Evolutionary conservation across 2,888 invertebrate genomes (phyloP), one percentile per base, ranked within the genome.

Genomic region (Eudemis profundana): DNA sequence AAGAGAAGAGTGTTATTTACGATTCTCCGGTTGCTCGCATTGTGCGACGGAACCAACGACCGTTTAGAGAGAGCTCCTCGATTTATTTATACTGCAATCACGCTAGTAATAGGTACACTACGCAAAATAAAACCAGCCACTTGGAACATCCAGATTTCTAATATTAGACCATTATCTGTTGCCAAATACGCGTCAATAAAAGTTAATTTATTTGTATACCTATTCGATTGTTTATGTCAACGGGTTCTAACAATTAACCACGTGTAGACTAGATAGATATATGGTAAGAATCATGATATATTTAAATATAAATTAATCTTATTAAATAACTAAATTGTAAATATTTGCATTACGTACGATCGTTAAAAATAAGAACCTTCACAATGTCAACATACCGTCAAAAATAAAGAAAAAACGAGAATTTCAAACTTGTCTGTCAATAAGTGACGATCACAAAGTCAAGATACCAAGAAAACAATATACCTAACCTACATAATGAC

Each of bases 101-200:
- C 74, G 69, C 70, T 69, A 73, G 69, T 77, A 74, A 79, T 78
- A 75, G 78, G 72, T 71, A 70, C 77, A 73, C 72, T 74, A 78
- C 74, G 78, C 78, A 81, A 78, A 82, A 78, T 76, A 75, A 71
- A 79, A 72, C 72, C 70, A 75, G 70, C 47, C 71, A 72, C 74
- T 74, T 68, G 71, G 46, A 72, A 80, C 71, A 71, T 78, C 74
- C 71, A 46, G 42, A 78, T 78, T 74, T 80, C 82, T 85, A 83
- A 80, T 78, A 78, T 81, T 83, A 83, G 80, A 83, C 69, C 74
- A 74, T 77, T 72, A 79, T 75, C 73, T 71, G 71, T 73, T 84
- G 85, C 85, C 86, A 86, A 87, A 83, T 79, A 70, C 72, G 73
- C 74, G 72, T 78, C 76, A 73, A 80, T 80, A 74, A 68, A n/a